Base-by-base conservation (phyloP, 2,797 vertebrate genomes). In the Menidia menidia region DNA sequence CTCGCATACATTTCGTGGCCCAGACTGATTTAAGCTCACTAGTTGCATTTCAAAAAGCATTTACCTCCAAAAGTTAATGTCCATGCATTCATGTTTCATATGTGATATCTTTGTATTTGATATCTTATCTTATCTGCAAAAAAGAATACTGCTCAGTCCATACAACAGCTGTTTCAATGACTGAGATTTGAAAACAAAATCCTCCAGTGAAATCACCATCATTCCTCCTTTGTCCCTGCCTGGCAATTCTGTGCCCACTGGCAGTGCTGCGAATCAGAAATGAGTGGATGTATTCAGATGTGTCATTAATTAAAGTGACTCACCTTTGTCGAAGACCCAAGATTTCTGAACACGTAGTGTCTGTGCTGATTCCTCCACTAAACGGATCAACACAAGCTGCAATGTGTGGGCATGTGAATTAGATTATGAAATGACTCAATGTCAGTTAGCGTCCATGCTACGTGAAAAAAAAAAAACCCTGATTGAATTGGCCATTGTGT, bases 221-320 rank as follows among this genome's bases (percentile, higher is more conserved):
- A 64, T 52, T 35, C 31, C 62, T 77, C 64, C 67, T 72, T 50
- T 65, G 56, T 78, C 45, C 69, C 65, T 31, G 31, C 78, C 59
- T 71, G 69, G 68, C 73, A 83, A 87, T 82, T 80, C 73, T 81
- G 79, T 77, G 68, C 81, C 84, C 82, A 82, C 75, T 1, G 18
- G 54, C 68, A 73, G 35, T n/a, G 3, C 67, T 75, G 56, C 53
- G 79, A 83, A 75, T 73, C 73, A 79, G 69, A 64, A 68, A 45
- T 15, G 70, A 78, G 68, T 25, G 64, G 83, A 67, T 64, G 44
- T 19, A 69, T 50, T 73, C 77, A 59, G 60, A 68, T 60, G 54
- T 52, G 51, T 58, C 68, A 50, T 71, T 74, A 68, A 79, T 64
- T 64, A 70, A 75, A 53, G 25, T 70, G 70, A 87, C 67, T 88